phyloP scores from a whole-genome alignment of 2,888 invertebrate species.

The Tachina lurida region DNA sequence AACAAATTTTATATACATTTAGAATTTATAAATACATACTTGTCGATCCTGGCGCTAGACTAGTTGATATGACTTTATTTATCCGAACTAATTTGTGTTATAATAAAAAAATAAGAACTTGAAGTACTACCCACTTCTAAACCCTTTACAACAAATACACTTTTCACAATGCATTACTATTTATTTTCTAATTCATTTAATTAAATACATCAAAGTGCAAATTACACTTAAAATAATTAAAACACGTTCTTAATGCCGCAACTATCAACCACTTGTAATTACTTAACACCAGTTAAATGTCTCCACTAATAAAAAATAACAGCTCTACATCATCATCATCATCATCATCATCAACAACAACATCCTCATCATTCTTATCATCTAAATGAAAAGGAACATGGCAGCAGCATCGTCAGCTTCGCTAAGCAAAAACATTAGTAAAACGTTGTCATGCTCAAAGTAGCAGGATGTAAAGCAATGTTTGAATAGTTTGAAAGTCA shows the following conservation, averaged over 20 bases:
- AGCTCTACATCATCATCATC: slow-evolving; percentile 44
- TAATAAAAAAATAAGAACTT: too few relatives aligned
- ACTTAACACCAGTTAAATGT: slow-evolving; percentile 63
- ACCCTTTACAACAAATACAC: not conserved
- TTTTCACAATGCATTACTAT: not conserved
- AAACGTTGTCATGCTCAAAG: slow-evolving; percentile 26
- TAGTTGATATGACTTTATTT: too few relatives aligned
- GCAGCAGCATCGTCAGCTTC: slow-evolving; percentile 15
- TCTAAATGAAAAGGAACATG: slow-evolving; percentile 10
- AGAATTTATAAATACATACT: too few relatives aligned
- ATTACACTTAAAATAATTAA: slow-evolving; percentile 67
- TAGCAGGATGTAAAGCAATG: slow-evolving; percentile 47
- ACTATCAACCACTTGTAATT: slow-evolving; percentile 66
- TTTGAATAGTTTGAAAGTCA: slow-evolving; percentile 54
- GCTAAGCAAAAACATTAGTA: slow-evolving; percentile 8
- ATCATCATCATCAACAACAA: slow-evolving; percentile 2
- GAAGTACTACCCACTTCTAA: not conserved
- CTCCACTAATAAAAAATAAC: slow-evolving; percentile 41
- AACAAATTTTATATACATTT: too few relatives aligned
- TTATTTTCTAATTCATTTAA: slow-evolving; percentile 49
- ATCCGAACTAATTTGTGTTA: too few relatives aligned
- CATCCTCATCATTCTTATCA: slow-evolving; percentile 24
- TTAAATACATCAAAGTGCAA: slow-evolving; percentile 46
- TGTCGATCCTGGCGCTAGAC: too few relatives aligned
- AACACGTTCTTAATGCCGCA: slow-evolving; percentile 58